These are phyloP conservation scores for Drosophila limbata DNA, from an alignment of 2,888 invertebrate genomes.

Conservation along the genomic window DNA sequence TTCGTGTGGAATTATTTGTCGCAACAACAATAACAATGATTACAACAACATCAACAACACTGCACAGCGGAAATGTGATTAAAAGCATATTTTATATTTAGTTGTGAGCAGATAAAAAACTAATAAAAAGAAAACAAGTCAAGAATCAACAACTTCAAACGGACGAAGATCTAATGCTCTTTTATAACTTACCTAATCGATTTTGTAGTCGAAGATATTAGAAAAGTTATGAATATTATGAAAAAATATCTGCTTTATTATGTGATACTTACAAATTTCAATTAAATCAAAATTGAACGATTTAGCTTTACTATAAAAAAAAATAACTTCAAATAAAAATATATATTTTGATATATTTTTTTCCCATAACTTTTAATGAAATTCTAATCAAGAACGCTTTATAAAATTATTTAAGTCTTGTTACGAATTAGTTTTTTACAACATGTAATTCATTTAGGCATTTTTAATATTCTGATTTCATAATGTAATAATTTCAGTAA, in stretches of 20 bases:
- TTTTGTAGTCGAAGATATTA: background rate
- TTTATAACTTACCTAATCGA: background rate
- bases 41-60: conserved; percentile 14
- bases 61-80: conserved; percentile 78
- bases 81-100: conserved; percentile 80
- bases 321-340: background rate
- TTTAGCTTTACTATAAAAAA: no score
- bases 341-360: background rate
- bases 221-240: background rate
- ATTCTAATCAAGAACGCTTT: background rate
- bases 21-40: conserved; percentile 31
- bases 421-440: no score
- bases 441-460: no score
- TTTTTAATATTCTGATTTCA: background rate
- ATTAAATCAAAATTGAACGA: no score
- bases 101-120: conserved; percentile 51
- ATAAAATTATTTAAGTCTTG: no score
- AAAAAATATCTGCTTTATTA: background rate
- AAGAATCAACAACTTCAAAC: background rate
- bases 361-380: no score
- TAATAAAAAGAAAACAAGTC: conserved; percentile 8
- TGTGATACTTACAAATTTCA: no score
- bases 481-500: background rate
- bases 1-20: conserved; percentile 82
- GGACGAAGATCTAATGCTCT: conserved; percentile 10